Base-by-base conservation (phyloP, 1,140 invertebrate genomes). In the Bombus turneri region DNA sequence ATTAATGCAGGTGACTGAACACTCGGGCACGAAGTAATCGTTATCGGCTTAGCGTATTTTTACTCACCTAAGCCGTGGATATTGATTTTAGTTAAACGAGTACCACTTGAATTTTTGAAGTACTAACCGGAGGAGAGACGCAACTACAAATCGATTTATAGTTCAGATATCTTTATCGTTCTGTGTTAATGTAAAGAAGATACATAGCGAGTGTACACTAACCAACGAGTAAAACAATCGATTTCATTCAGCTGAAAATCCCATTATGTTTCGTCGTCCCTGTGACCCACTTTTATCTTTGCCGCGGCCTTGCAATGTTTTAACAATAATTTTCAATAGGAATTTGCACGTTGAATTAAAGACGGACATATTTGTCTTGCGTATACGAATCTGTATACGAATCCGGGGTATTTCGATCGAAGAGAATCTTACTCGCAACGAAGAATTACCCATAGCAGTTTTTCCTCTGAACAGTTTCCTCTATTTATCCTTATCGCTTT, bases 21-120 rank as follows among this genome's bases (percentile, higher is more conserved):
- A 75, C 59, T 31, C 10, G 31, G 81, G 28, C 31, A 64, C 64
- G 81, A 83, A 83, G 68, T 59, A 83, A 77, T 83, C 81, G 81
- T 83, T 83, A 83, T 77, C 74, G 73, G 64, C 41, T 77, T 66
- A 47, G n/a, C n/a, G 74, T 83, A 83, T 83, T 83, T 83, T 83
- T 83, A 83, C 34, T 68, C 57, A 47, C 28, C 64, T 47, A 69
- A 41, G 69, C 53, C 31, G 28, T 31, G 43, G 62, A 41, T 83
- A 83, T 83, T 83, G 81, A 83, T 83, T 75, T 77, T 68, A 47
- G 59, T 77, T 77, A 77, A 83, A 57, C 22, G n/a, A 37, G 34
- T 34, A 31, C 34, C 62, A 81, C 47, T 81, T 73, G 37, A 53
- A 81, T 72, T 72, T 72, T 81, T 81, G 31, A 73, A 73, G 28